Evolutionary conservation across 1,140 invertebrate genomes (phyloP), one percentile per base, ranked within the genome.

Genomic region (Drosophila pseudoobscura): DNA sequence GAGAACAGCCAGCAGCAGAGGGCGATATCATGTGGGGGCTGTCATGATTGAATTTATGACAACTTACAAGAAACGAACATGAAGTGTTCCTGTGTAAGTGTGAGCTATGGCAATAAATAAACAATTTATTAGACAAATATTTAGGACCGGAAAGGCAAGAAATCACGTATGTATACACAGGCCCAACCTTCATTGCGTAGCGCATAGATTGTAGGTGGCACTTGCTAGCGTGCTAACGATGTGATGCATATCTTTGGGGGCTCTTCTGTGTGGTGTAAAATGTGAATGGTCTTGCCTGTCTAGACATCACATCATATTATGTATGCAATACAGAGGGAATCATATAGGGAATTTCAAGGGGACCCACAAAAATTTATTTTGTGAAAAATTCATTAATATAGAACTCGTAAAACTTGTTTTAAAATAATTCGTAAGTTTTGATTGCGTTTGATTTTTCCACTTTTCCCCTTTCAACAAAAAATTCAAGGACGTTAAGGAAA

Each of bases 81-180:
- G 31, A 9, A 35, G 31, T 9, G 41, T 74, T 6, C 35, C 41
- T 54, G 49, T 58, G 39, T 47, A 7, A 29, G 6, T 29, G 29
- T 7, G 29, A 29, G 44, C 49, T 56, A 17, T 26, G 31, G 70
- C 77, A 75, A 80, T 80, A 80, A 80, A 80, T 80, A 80, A 79
- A 75, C 64, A 79, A 71, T 80, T 79, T 75, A 55, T 70, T 65
- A 72, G 66, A 61, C 69, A 73, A 72, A 71, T 69, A 69, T 68
- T 69, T 49, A 4, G 43, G 65, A 9, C 65, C 31, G 8, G 31
- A 2, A 35, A 35, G 9, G 31, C 3, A 43, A 35, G 51, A 31
- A 24, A 66, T 69, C 66, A n/a, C 65, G 62, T 49, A 54, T 78
- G 62, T 49, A 54, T 78, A 55, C 56, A 54, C 46, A 56, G 35